phyloP scores from a whole-genome alignment of 2,888 invertebrate genomes.

The Caenorhabditis sp. region DNA sequence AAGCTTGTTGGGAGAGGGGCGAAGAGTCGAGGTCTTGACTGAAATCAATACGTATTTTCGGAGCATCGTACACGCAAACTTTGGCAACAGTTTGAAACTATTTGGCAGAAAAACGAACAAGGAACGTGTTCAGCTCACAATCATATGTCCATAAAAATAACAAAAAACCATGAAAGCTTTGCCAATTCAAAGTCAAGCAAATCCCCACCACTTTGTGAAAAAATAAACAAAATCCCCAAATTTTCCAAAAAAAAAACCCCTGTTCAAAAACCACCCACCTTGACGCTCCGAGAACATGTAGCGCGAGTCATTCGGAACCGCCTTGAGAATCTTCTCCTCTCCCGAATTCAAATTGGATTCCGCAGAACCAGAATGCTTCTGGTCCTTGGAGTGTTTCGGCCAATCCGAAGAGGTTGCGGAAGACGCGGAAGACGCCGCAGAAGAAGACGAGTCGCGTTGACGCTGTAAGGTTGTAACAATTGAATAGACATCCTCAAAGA shows the following conservation, averaged over 20 bases:
- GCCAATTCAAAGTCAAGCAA: neutral
- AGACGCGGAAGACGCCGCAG: neutral
- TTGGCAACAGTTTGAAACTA: neutral
- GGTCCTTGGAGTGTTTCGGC: no score
- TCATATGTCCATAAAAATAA: no score
- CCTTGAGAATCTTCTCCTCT: constrained; percentile 38
- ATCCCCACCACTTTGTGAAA: neutral
- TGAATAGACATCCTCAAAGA: no score
- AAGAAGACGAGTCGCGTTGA: neutral
- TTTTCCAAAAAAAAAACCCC: neutral
- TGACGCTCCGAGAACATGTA: constrained; percentile 39
- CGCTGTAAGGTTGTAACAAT: neutral
- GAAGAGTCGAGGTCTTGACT: constrained; percentile 37
- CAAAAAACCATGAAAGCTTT: neutral
- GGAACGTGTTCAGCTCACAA: no score
- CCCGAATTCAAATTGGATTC: constrained; percentile 12
- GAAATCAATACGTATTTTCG: constrained; percentile 11
- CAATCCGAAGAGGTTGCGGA: no score
- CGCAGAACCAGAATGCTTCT: constrained; percentile 15
- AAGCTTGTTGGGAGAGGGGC: constrained; percentile 38
- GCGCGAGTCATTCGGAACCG: constrained; percentile 48
- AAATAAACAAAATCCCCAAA: neutral
- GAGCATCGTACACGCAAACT: neutral
- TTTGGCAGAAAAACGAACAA: no score
- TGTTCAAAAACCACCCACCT: constrained; percentile 6